Evolutionary conservation across 1,140 invertebrate genomes (phyloP).

Genomic region (Leguminivora glycinivorella): DNA sequence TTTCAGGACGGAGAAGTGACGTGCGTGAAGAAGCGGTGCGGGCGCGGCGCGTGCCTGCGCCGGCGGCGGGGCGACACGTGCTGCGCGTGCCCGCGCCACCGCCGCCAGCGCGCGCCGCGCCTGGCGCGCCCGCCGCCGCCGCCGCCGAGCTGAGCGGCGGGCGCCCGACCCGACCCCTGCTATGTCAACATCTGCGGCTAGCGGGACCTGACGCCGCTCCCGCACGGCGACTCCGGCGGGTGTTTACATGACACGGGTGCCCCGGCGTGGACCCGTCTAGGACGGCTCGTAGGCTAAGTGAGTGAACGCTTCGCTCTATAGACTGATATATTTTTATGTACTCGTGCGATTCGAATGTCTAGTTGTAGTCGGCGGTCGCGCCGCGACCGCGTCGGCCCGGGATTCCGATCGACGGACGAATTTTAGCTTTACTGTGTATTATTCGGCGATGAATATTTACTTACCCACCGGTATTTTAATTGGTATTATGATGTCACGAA

Average conservation of each 20-base stretch:
- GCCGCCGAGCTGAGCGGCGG: slow-evolving; percentile 55
- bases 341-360: slow-evolving; percentile 67
- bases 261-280: slow-evolving; percentile 37
- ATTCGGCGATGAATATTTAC: slow-evolving; percentile 61
- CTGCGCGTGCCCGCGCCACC: slow-evolving; percentile 67
- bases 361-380: slow-evolving; percentile 36
- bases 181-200: slow-evolving; percentile 18
- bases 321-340: slow-evolving; percentile 76
- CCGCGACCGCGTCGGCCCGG: slow-evolving; percentile 50
- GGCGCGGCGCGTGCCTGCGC: slow-evolving; percentile 82
- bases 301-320: slow-evolving; percentile 63
- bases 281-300: slow-evolving; percentile 59
- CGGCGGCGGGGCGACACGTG: slow-evolving; percentile 66
- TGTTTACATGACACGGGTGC: neutral
- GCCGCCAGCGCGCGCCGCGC: slow-evolving; percentile 59
- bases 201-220: slow-evolving; percentile 24
- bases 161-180: neutral
- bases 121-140: slow-evolving; percentile 34
- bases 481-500: slow-evolving; percentile 71
- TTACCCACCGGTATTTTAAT: slow-evolving; percentile 79
- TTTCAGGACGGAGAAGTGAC: slow-evolving; percentile 88
- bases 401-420: slow-evolving; percentile 43
- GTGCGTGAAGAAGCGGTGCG: slow-evolving; percentile 89
- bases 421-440: slow-evolving; percentile 52
- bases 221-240: neutral